These are phyloP conservation scores for Aphrophora alni DNA, from an alignment of 2,888 invertebrate genomes.

Conservation along the genomic window DNA sequence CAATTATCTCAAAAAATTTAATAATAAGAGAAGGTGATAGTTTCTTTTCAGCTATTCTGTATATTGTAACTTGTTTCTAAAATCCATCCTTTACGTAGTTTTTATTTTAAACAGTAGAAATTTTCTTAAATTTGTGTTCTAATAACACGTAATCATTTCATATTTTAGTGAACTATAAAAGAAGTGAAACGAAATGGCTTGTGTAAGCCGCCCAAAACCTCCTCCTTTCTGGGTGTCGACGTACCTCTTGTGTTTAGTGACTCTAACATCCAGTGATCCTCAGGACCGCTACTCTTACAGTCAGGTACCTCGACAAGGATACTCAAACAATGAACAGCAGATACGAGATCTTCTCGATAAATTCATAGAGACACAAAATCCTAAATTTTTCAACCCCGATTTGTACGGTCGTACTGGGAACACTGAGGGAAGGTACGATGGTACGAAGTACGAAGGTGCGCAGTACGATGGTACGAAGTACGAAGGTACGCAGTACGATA, in stretches of 20 bases:
- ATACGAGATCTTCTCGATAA: constrained; percentile 43
- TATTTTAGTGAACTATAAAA: no score
- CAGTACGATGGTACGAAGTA: constrained; percentile 36
- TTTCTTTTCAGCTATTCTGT: no score
- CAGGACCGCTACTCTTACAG: constrained; percentile 25
- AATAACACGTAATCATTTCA: no score
- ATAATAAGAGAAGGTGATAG: no score
- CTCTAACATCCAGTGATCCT: constrained; percentile 16
- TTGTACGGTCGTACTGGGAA: constrained; percentile 10
- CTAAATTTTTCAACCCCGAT: constrained; percentile 44
- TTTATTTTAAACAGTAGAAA: no score
- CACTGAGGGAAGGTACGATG: not conserved
- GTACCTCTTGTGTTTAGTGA: not conserved
- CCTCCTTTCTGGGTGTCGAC: constrained; percentile 25
- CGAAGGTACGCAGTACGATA: constrained; percentile 41
- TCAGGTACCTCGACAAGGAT: constrained; percentile 13
- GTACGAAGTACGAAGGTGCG: not conserved
- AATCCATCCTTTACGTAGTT: no score
- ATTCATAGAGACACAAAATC: constrained; percentile 47
- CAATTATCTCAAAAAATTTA: no score
- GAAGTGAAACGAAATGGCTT: no score
- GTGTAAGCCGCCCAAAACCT: constrained; percentile 28
- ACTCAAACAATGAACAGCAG: constrained; percentile 23
- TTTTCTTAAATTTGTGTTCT: no score
- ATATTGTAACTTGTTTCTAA: no score